Conservation (phyloP, 2,113 vertebrate species). For the Sporophila hypoxantha region DNA sequence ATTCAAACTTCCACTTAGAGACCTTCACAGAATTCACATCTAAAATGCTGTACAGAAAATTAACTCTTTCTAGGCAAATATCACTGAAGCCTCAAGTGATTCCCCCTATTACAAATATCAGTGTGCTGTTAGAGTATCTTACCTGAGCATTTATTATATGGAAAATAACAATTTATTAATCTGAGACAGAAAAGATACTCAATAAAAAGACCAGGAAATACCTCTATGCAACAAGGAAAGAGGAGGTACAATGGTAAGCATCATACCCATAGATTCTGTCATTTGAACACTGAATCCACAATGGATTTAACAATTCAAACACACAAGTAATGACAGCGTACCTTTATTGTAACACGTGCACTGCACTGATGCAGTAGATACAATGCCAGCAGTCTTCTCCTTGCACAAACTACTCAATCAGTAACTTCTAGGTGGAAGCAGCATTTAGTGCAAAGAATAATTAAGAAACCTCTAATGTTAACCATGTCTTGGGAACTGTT, state of each 20-base stretch:
- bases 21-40: neutral
- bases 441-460: conserved; percentile 62
- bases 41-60: neutral
- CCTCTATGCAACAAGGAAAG: neutral
- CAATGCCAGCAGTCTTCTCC: conserved; percentile 40
- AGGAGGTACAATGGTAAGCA: neutral
- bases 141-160: neutral
- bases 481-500: neutral
- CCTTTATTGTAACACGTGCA: conserved; percentile 57
- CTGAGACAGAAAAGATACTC: neutral
- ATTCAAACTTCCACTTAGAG: neutral
- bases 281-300: neutral
- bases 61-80: neutral
- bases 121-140: neutral
- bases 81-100: neutral
- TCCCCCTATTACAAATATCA: neutral
- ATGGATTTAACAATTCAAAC: neutral
- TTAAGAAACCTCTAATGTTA: conserved; percentile 16
- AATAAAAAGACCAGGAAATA: neutral
- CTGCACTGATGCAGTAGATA: conserved; percentile 41
- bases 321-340: neutral
- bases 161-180: neutral
- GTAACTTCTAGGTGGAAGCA: conserved; percentile 51
- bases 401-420: conserved; percentile 37
- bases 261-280: neutral